Conservation (phyloP, 1,140 invertebrate species). For the Drosophila kanapiae region DNA sequence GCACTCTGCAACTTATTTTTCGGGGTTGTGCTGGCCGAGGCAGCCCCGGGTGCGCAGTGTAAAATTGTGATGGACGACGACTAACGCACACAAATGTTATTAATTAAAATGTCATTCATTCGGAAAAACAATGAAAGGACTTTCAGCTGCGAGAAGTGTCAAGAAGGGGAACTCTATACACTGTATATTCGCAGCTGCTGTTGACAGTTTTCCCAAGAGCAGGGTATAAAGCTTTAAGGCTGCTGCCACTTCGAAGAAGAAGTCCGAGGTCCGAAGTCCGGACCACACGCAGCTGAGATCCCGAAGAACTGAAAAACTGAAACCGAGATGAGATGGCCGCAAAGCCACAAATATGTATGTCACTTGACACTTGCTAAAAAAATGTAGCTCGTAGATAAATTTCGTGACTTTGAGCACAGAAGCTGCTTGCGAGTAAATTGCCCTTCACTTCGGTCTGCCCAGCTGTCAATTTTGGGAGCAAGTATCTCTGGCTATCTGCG, state of each 20-base stretch:
- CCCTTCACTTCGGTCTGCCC: constrained; percentile 69
- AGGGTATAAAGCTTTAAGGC: constrained; percentile 17
- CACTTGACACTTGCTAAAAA: constrained; percentile 77
- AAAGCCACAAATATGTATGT: constrained; percentile 82
- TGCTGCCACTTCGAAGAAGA: too few species aligned
- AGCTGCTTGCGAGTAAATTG: constrained; percentile 59
- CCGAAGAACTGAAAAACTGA: constrained; percentile 20
- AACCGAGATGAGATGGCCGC: constrained; percentile 47
- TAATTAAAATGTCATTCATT: constrained; percentile 85
- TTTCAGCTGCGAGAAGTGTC: constrained; percentile 8
- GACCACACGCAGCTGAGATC: constrained; percentile 70
- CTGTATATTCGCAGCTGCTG: constrained; percentile 59
- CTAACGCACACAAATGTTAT: constrained; percentile 79
- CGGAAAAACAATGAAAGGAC: constrained; percentile 61
- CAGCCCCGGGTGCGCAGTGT: neutral
- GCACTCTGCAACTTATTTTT: constrained; percentile 34
- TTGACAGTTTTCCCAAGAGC: constrained; percentile 65
- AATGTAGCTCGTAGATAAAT: constrained; percentile 54
- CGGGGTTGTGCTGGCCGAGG: constrained; percentile 21
- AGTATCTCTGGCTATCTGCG: constrained; percentile 31
- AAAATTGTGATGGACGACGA: constrained; percentile 33
- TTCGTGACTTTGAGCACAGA: constrained; percentile 52
- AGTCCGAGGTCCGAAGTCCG: neutral
- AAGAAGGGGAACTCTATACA: too few species aligned
- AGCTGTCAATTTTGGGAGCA: constrained; percentile 67